A percentile compares a stretch with the other conserved stretches of the same genome.
Evolutionary conservation across 2,888 invertebrate species (phyloP).

Genomic region (Athetis lepigone): DNA sequence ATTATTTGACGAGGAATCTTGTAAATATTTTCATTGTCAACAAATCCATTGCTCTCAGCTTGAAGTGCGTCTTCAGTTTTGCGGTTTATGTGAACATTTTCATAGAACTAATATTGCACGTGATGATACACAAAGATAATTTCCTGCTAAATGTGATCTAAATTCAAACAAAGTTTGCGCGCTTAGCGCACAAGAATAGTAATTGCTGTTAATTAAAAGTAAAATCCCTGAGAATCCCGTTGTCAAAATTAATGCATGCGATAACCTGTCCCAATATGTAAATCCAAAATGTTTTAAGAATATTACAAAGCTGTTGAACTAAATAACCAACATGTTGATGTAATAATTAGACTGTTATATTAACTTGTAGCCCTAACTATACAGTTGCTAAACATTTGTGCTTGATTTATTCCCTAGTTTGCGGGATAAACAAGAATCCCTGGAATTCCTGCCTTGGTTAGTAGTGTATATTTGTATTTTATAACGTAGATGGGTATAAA

Average conservation of each 20-base stretch:
- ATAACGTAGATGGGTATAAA: constrained; percentile 76
- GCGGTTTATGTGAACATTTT: constrained; percentile 71
- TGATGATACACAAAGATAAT: constrained; percentile 33
- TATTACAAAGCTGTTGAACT: constrained; percentile 49
- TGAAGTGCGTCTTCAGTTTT: constrained; percentile 39
- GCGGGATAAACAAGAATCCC: constrained; percentile 94
- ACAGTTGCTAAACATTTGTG: constrained; percentile 80
- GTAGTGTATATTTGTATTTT: constrained; percentile 90
- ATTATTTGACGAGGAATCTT: constrained; percentile 78
- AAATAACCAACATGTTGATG: constrained; percentile 47
- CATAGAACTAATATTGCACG: constrained; percentile 59
- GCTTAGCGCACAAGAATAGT: constrained; percentile 17
- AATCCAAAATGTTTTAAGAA: constrained; percentile 21
- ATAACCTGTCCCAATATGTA: constrained; percentile 28
- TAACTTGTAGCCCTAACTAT: constrained; percentile 55
- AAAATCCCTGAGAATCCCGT: constrained; percentile 12
- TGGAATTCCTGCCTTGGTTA: constrained; percentile 95
- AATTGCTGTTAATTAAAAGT: constrained; percentile 25
- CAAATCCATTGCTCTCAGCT: constrained; percentile 56
- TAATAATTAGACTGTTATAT: constrained; percentile 42
- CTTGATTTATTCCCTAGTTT: constrained; percentile 92
- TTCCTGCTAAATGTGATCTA: constrained; percentile 31
- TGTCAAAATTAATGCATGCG: constrained; percentile 49
- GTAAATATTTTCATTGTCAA: constrained; percentile 71
- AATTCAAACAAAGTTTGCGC: constrained; percentile 19